Percentiles rank a stretch among this genome's conserved stretches.
Evolutionary conservation across 2,797 vertebrate species (phyloP).

Genomic region (Rhinophrynus dorsalis): DNA sequence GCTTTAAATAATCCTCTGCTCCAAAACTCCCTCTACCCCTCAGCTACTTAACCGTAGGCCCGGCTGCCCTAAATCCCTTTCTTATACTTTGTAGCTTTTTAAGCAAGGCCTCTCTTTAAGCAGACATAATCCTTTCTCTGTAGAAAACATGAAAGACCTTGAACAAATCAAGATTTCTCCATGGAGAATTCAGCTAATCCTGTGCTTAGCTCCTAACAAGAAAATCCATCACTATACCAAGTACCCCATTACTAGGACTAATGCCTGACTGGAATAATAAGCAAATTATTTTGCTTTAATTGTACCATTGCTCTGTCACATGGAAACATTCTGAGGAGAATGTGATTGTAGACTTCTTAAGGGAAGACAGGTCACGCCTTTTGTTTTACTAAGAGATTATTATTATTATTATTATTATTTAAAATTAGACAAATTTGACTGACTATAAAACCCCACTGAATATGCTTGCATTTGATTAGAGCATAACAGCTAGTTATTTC

Average conservation of each 20-base stretch:
- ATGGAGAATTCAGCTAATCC: slow-evolving; percentile 86
- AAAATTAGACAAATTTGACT: slow-evolving; percentile 62
- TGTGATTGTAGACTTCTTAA: slow-evolving; percentile 58
- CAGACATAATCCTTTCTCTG: slow-evolving; percentile 84
- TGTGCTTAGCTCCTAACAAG: slow-evolving; percentile 84
- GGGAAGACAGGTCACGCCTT: slow-evolving; percentile 60
- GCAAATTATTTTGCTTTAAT: slow-evolving; percentile 83
- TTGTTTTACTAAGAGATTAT: slow-evolving; percentile 55
- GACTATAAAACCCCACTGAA: slow-evolving; percentile 40
- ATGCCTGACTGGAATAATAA: slow-evolving; percentile 85
- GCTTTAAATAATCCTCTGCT: slow-evolving; percentile 83
- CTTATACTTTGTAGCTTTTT: slow-evolving; percentile 84
- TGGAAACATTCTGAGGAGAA: slow-evolving; percentile 70
- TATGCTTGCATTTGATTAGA: slow-evolving; percentile 57
- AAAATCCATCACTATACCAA: slow-evolving; percentile 81
- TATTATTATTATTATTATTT: slow-evolving; percentile 59
- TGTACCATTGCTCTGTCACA: slow-evolving; percentile 71
- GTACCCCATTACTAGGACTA: slow-evolving; percentile 80
- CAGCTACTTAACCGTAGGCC: slow-evolving; percentile 79
- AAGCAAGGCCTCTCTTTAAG: slow-evolving; percentile 80
- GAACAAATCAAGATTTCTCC: slow-evolving; percentile 86
- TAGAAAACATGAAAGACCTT: slow-evolving; percentile 88
- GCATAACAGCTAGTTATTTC: slow-evolving; percentile 57
- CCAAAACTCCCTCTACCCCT: slow-evolving; percentile 79
- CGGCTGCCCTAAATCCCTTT: slow-evolving; percentile 81